Evolutionary conservation across 2,888 invertebrate species (phyloP).

Genomic region (Nymphalis c-album): DNA sequence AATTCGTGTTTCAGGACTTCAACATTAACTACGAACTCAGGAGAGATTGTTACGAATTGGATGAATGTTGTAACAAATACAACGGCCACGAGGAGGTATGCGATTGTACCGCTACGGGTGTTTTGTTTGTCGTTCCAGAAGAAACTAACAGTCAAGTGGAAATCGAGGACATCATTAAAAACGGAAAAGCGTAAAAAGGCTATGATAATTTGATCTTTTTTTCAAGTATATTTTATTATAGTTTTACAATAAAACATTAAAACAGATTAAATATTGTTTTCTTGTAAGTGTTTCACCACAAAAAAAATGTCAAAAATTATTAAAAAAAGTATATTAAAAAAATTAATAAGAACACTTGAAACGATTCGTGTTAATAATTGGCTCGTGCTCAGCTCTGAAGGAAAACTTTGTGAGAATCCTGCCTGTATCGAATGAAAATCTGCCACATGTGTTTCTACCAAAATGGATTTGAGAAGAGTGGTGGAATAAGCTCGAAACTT

Average conservation of each 20-base stretch:
- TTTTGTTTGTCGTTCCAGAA: constrained; percentile 57
- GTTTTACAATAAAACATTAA: background rate
- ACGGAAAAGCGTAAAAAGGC: constrained; percentile 42
- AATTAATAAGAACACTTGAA: too few species aligned
- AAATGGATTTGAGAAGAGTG: too few species aligned
- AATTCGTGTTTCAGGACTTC: constrained; percentile 29
- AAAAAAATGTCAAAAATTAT: too few species aligned
- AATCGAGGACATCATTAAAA: constrained; percentile 53
- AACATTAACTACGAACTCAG: constrained; percentile 22
- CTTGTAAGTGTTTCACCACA: too few species aligned
- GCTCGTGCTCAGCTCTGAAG: too few species aligned
- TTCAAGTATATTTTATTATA: background rate
- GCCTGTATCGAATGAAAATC: too few species aligned
- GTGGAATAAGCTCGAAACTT: too few species aligned
- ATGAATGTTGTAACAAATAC: constrained; percentile 21
- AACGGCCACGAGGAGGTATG: constrained; percentile 40
- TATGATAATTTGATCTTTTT: constrained; percentile 1
- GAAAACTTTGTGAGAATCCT: too few species aligned
- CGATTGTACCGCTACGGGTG: constrained; percentile 33
- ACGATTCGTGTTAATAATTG: too few species aligned
- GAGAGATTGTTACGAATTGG: constrained; percentile 33
- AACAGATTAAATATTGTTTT: too few species aligned
- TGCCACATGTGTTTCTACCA: too few species aligned
- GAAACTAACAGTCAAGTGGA: constrained; percentile 68
- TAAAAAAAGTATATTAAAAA: too few species aligned